Evolutionary conservation across 2,113 vertebrate species (phyloP).

Genomic region (Carollia perspicillata): DNA sequence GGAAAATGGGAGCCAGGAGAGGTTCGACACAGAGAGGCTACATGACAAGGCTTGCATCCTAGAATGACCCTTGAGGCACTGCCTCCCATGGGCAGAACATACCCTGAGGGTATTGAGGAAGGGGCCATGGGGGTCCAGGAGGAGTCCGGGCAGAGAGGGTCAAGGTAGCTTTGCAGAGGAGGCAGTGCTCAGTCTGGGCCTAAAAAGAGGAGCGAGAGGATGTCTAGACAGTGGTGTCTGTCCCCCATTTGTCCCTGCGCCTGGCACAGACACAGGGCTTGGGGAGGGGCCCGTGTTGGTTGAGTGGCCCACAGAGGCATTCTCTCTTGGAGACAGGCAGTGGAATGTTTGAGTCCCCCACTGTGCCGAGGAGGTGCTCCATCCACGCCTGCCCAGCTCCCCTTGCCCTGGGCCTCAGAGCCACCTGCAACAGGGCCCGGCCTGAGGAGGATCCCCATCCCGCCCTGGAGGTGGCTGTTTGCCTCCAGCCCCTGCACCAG

Average conservation of each 20-base stretch:
- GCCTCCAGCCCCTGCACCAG: not conserved
- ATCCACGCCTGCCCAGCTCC: not conserved
- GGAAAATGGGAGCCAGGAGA: not conserved
- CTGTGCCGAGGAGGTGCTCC: not conserved
- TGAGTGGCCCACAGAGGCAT: fast-evolving
- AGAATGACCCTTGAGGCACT: not conserved
- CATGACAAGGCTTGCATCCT: not conserved
- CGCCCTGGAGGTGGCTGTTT: not conserved
- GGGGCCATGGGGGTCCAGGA: not conserved
- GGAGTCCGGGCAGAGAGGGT: not conserved
- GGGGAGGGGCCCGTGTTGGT: not conserved
- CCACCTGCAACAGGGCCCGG: fast-evolving
- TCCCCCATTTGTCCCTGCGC: not conserved
- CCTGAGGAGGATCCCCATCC: not conserved
- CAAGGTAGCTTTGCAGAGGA: not conserved
- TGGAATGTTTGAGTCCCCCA: fast-evolving
- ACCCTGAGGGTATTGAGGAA: fast-evolving
- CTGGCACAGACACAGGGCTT: not conserved
- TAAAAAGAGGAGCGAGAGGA: not conserved
- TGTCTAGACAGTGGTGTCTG: not conserved
- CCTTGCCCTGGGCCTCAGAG: not conserved
- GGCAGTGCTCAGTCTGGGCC: not conserved
- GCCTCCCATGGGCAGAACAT: fast-evolving
- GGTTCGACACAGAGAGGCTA: not conserved
- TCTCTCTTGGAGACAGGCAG: not conserved